Evolutionary conservation across 2,113 vertebrate species (phyloP).

Genomic region (Platycercus adscitus): DNA sequence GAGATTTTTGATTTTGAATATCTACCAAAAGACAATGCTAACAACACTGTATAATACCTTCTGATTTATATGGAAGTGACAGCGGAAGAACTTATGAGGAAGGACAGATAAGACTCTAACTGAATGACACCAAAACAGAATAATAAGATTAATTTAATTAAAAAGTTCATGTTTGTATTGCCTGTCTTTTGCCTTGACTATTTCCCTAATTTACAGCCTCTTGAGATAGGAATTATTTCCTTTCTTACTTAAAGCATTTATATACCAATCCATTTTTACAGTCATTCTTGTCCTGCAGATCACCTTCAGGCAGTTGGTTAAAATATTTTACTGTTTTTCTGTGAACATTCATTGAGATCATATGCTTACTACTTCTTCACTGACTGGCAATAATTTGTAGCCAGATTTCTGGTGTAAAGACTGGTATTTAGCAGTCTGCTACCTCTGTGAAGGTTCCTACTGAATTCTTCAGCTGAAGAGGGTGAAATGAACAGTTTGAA

Average conservation of each 20-base stretch:
- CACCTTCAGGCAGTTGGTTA: neutral
- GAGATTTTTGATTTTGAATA: neutral
- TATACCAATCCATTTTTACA: neutral
- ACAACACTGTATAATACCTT: neutral
- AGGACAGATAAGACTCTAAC: neutral
- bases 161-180: neutral
- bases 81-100: neutral
- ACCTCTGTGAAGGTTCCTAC: neutral
- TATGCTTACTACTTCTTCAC: neutral
- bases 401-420: neutral
- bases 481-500: neutral
- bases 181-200: neutral
- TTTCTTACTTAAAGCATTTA: neutral
- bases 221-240: neutral
- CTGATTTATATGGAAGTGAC: neutral
- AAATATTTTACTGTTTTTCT: neutral
- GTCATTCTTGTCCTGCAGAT: neutral
- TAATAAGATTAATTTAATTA: neutral
- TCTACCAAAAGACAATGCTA: neutral
- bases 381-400: neutral
- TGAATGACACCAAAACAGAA: neutral
- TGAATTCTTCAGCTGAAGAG: neutral
- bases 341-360: neutral
- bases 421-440: neutral
- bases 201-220: neutral